These are phyloP conservation scores for Poeciliopsis occidentalis DNA, from an alignment of 2,113 vertebrate species.

Conservation along the genomic window DNA sequence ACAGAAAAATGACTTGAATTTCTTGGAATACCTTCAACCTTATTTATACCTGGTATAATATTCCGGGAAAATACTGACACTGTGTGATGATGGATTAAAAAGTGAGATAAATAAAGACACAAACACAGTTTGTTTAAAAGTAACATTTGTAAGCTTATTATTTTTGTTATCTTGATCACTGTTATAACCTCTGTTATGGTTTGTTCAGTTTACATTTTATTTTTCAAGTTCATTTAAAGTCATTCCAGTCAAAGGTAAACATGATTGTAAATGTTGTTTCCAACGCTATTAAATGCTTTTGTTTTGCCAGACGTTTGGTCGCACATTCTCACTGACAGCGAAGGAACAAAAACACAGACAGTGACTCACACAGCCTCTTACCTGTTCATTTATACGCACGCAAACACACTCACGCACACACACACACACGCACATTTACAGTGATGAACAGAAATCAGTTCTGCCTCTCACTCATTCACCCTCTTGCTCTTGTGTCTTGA, in stretches of 20 bases:
- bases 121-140: constrained; percentile 71
- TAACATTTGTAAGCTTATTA: constrained; percentile 79
- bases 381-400: not conserved
- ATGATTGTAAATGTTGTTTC: constrained; percentile 84
- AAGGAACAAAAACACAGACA: constrained; percentile 48
- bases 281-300: constrained; percentile 86
- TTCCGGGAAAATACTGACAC: constrained; percentile 36
- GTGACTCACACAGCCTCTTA: not conserved
- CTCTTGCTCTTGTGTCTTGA: constrained; percentile 60
- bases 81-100: not conserved
- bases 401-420: constrained; percentile 25
- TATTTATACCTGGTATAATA: constrained; percentile 24
- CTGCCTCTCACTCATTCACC: constrained; percentile 1
- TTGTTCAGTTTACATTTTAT: constrained; percentile 81
- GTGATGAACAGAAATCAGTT: not conserved
- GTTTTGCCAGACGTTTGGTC: constrained; percentile 71
- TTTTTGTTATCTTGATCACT: constrained; percentile 80
- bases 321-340: constrained; percentile 38
- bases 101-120: constrained; percentile 59
- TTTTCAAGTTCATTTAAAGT: constrained; percentile 83
- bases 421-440: constrained; percentile 17
- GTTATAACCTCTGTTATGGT: constrained; percentile 82
- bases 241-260: constrained; percentile 86
- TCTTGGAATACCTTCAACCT: constrained; percentile 48
- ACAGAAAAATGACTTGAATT: constrained; percentile 57